Evolutionary conservation across 2,888 invertebrate genomes (phyloP).

Genomic region (Arge pagana): DNA sequence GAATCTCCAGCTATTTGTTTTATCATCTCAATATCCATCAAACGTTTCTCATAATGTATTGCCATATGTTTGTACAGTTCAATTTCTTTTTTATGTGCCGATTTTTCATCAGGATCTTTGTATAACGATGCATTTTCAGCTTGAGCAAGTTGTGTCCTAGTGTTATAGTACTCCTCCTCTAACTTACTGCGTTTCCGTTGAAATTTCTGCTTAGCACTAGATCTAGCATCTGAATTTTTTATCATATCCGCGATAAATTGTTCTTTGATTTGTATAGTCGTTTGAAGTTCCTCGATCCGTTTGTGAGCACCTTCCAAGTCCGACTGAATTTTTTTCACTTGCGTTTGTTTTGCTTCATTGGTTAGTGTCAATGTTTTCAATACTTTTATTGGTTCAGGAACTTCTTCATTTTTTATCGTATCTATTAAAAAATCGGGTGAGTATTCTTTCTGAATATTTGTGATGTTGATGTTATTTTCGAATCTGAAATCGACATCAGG

Average conservation of each 20-base stretch:
- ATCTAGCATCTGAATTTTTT: conserved; percentile 64
- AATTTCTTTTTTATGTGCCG: conserved; percentile 55
- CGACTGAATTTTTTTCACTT: conserved; percentile 54
- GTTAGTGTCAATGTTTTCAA: conserved; percentile 58
- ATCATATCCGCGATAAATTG: conserved; percentile 73
- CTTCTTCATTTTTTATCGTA: conserved; percentile 62
- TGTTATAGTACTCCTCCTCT: conserved; percentile 65
- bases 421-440: conserved; percentile 56
- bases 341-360: conserved; percentile 53
- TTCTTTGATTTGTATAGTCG: conserved; percentile 74
- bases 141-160: conserved; percentile 63
- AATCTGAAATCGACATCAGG: conserved; percentile 29
- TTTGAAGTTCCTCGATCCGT: conserved; percentile 72
- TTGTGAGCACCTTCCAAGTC: conserved; percentile 71
- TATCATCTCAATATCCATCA: conserved; percentile 62
- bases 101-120: conserved; percentile 43
- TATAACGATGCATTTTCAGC: conserved; percentile 57
- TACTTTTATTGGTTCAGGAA: conserved; percentile 61
- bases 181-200: conserved; percentile 68
- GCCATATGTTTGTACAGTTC: conserved; percentile 58
- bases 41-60: conserved; percentile 60
- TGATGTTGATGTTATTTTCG: conserved; percentile 60
- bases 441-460: conserved; percentile 60
- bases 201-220: conserved; percentile 64
- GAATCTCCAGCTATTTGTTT: conserved; percentile 67